Percentiles rank a stretch among this genome's conserved stretches.
These are phyloP conservation scores for Tribolium castaneum DNA, from an alignment of 1,140 invertebrate genomes.

Conservation along the genomic window DNA sequence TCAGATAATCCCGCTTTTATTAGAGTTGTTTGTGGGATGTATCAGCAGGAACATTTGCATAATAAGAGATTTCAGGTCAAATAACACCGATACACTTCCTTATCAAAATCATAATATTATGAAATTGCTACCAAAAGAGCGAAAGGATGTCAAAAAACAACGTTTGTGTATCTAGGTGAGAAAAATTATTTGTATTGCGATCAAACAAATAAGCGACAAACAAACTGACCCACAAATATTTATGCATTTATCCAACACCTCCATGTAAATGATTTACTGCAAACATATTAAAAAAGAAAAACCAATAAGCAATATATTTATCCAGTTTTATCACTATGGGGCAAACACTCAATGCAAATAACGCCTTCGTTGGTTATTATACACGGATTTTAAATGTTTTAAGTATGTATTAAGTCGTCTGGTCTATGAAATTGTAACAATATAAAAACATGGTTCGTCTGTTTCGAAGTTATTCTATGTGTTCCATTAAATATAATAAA, in stretches of 20 bases:
- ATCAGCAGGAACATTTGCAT: constrained; percentile 8
- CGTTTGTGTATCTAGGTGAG: background rate
- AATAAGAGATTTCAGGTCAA: constrained; percentile 20
- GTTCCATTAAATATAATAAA: constrained; percentile 21
- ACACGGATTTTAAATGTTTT: too few species aligned
- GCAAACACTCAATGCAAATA: too few species aligned
- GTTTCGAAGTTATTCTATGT: background rate
- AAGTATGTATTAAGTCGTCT: too few species aligned
- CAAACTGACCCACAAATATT: background rate
- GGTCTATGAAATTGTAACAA: background rate
- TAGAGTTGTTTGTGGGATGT: constrained; percentile 1
- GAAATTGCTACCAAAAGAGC: constrained; percentile 7
- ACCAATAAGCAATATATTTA: background rate
- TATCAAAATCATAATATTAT: constrained; percentile 30
- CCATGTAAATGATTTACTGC: background rate
- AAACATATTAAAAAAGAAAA: background rate
- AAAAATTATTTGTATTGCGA: background rate
- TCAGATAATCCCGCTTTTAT: background rate
- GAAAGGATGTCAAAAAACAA: background rate
- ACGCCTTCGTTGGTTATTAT: too few species aligned
- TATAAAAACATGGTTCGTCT: background rate
- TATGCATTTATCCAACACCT: background rate
- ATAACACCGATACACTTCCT: constrained; percentile 25
- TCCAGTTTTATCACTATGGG: too few species aligned
- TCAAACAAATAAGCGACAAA: background rate